Evolutionary conservation across 2,797 vertebrate genomes (phyloP), one percentile per base, ranked within the genome.

Genomic region (Tragopan temminckii): DNA sequence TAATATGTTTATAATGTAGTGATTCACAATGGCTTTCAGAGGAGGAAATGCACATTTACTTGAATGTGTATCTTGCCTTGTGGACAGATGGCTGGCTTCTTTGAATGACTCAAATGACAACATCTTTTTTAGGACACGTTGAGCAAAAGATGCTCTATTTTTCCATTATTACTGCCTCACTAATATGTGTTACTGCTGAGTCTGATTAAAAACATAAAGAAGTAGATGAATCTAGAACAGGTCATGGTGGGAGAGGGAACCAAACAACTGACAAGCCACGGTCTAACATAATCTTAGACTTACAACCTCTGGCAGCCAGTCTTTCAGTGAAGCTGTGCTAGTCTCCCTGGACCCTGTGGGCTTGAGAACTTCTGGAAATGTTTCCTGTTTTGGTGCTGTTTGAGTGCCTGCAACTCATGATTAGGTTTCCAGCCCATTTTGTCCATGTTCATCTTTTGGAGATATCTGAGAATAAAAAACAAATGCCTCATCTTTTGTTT

Each of bases 401-500:
- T 79, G 74, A 11, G n/a, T 67, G 35, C 16, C 45, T 81, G 10
- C n/a, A 70, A 38, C 8, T 71, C 5, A 7, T 52, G 42, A 36
- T 70, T 63, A 57, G 38, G 8, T 89, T 94, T 92, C 43, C 82
- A 92, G 80, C 57, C 8, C 18, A 8, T 46, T 85, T 53, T 38
- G 50, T 80, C 25, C 40, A 64, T 15, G 2, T 45, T 27, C 1
- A 0, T 59, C 43, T 81, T 93, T 36, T 43, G 16, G 59, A 72
- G 88, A 91, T 83, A 91, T 72, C 25, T 43, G 70, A 81, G 67
- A 88, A 71, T 66, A 68, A 55, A 61, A 38, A 27, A 0, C 17
- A 79, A 86, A 43, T 67, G 84, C 17, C n/a, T 72, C 21, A 76
- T 91, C 72, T 74, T 80, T 71, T 59, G 75, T 81, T 94, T 87